Conservation (phyloP, 1,140 invertebrate genomes). For the Rhizoglyphus robini region DNA sequence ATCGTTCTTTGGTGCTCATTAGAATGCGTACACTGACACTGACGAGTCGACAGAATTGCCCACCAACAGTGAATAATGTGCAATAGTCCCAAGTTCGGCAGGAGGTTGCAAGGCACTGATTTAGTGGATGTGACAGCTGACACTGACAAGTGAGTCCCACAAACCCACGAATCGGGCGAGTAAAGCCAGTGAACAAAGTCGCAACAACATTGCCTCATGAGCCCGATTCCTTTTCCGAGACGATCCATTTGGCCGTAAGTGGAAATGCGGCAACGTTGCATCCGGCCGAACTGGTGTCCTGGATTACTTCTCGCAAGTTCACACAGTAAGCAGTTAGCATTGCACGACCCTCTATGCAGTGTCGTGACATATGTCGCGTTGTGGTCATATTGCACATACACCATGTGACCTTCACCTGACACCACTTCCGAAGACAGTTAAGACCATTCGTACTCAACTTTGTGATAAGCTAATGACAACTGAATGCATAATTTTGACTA, state of each 20-base stretch:
- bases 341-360: neutral
- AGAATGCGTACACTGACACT: no score
- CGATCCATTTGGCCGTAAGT: neutral
- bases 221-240: no score
- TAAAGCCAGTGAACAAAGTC: neutral
- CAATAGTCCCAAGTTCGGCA: no score
- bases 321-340: neutral
- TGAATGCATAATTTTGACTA: no score
- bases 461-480: no score
- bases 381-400: neutral
- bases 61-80: no score
- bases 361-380: neutral
- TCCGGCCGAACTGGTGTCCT: no score
- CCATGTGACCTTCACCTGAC: neutral
- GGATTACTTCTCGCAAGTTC: neutral
- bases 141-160: conserved; percentile 1
- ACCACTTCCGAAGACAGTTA: no score
- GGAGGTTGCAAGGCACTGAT: no score
- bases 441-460: no score
- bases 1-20: no score
- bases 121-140: neutral
- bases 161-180: neutral
- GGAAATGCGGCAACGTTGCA: neutral
- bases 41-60: no score
- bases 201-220: neutral